Percentiles rank a stretch among this genome's conserved stretches.
Evolutionary conservation across 2,113 vertebrate genomes (phyloP).

Genomic region (Toxotes jaculatrix): DNA sequence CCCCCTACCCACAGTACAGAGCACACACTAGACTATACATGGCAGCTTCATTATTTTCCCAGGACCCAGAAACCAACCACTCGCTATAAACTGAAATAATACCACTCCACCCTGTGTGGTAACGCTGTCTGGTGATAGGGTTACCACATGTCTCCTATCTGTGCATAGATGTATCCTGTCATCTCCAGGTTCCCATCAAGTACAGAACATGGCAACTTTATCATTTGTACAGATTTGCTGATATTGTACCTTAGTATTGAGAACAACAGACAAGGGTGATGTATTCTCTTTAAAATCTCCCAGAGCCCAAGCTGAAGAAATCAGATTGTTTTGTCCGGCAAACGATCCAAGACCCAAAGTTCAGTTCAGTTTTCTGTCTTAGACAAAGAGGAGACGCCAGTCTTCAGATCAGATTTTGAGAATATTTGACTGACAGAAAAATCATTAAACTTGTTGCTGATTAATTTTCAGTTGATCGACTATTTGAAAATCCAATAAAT

Average conservation of each 20-base stretch:
- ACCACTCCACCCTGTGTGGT: background rate
- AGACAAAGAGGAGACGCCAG: background rate
- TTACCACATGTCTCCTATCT: background rate
- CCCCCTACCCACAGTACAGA: background rate
- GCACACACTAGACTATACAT: background rate
- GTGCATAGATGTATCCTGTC: background rate
- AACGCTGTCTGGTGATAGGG: background rate
- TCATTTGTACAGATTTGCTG: background rate
- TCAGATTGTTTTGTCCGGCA: background rate
- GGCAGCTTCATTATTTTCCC: constrained; percentile 19
- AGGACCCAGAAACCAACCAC: background rate
- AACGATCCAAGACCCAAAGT: background rate
- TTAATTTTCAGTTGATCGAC: background rate
- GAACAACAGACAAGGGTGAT: background rate
- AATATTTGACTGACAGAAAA: background rate
- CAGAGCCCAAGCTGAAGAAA: background rate
- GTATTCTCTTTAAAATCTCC: background rate
- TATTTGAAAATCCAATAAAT: background rate
- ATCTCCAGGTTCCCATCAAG: background rate
- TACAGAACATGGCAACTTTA: background rate
- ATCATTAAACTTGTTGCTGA: background rate
- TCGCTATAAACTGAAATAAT: background rate
- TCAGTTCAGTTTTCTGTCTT: background rate
- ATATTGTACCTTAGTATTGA: background rate
- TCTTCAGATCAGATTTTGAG: background rate